Evolutionary conservation across 92 coral and sea anemone species (phyloP).

Genomic region (Zoanthus sociatus): DNA sequence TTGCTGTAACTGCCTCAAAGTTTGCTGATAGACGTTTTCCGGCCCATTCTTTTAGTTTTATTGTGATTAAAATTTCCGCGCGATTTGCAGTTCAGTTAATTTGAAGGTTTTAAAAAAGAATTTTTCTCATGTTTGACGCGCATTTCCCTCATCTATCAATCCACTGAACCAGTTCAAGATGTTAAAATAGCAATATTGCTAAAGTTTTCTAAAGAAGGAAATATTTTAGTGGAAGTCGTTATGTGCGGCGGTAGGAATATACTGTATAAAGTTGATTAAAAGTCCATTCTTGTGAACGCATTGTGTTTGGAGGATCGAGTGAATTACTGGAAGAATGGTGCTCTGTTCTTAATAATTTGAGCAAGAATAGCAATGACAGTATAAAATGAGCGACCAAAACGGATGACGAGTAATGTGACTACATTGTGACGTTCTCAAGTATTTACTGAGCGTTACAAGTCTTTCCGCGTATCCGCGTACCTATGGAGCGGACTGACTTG

Average conservation of each 20-base stretch:
- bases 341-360: not conserved
- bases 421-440: not conserved
- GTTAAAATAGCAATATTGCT: not conserved
- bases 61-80: no score
- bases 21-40: no score
- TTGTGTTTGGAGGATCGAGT: not conserved
- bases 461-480: constrained; percentile 52
- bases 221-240: not conserved
- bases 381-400: not conserved
- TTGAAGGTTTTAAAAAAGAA: not conserved
- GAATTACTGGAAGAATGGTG: not conserved
- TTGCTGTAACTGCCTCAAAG: no score
- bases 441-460: not conserved
- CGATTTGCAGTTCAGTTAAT: no score
- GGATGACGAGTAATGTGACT: constrained; percentile 1
- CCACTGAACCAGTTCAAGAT: not conserved
- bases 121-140: not conserved
- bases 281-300: not conserved
- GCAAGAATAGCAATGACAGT: constrained; percentile 4
- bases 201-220: not conserved
- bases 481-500: not conserved
- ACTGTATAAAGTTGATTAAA: not conserved
- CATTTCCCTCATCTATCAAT: not conserved
- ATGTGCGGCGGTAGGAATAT: not conserved
- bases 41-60: no score